Percentiles rank a stretch among this genome's conserved stretches.
These are phyloP conservation scores for Bubo blakistoni DNA, from an alignment of 2,113 vertebrate species.

Conservation along the genomic window DNA sequence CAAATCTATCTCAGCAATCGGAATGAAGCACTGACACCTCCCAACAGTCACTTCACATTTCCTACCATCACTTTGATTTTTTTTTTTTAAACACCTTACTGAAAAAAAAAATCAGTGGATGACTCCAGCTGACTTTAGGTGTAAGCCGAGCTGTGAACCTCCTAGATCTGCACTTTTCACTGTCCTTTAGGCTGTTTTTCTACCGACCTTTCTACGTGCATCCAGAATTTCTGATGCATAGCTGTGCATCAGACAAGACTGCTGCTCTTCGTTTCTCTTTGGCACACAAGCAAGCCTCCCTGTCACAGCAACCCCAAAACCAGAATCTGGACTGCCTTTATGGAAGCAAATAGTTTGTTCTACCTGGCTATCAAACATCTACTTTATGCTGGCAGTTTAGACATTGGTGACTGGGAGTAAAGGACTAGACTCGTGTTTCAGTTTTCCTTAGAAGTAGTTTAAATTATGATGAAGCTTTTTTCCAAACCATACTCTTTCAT, in stretches of 20 bases:
- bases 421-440: background rate
- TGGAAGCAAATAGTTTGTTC: background rate
- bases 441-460: background rate
- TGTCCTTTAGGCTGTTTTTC: background rate
- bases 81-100: background rate
- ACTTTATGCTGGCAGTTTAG: background rate
- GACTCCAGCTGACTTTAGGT: background rate
- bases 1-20: background rate
- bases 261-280: background rate
- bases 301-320: background rate
- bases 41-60: background rate
- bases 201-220: accelerated
- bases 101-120: background rate
- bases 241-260: background rate
- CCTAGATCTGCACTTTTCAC: background rate
- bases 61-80: too few species aligned
- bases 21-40: background rate
- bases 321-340: background rate
- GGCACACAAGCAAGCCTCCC: background rate
- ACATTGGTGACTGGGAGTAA: background rate
- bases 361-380: background rate
- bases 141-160: background rate
- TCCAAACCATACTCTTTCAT: background rate
- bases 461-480: background rate
- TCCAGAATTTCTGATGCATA: accelerated